Evolutionary conservation across 2,113 vertebrate genomes (phyloP).

Genomic region (Hemiscyllium ocellatum): DNA sequence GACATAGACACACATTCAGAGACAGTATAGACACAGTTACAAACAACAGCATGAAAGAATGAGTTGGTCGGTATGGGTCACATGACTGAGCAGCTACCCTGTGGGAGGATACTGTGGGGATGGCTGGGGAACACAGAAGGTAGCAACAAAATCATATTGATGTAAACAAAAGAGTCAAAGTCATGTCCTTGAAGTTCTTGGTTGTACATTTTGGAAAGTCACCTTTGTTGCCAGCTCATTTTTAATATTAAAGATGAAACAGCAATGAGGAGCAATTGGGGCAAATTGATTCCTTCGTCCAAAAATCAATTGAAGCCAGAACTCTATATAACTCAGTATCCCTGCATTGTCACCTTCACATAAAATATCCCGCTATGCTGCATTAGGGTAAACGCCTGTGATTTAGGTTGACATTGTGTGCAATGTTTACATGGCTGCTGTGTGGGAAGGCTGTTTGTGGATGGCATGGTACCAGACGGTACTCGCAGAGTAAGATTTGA

Average conservation of each 20-base stretch:
- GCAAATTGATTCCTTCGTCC: not conserved
- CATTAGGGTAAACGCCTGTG: not conserved
- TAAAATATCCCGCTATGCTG: not conserved
- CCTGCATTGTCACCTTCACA: not conserved
- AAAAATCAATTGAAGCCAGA: not conserved
- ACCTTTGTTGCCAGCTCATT: not conserved
- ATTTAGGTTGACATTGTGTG: not conserved
- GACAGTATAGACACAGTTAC: not conserved
- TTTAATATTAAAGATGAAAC: not conserved
- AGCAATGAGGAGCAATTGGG: not conserved
- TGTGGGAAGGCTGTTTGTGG: too few relatives aligned
- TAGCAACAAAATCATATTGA: not conserved
- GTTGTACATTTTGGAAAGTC: not conserved
- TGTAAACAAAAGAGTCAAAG: not conserved
- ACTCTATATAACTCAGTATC: not conserved
- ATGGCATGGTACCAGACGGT: not conserved
- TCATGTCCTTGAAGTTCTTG: not conserved
- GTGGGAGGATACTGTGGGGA: not conserved
- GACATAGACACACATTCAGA: too few relatives aligned
- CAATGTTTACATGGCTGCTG: too few relatives aligned
- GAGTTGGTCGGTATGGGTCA: not conserved
- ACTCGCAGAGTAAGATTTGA: not conserved
- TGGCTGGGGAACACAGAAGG: not conserved
- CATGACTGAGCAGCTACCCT: not conserved
- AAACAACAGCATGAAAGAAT: not conserved